Base-by-base conservation (phyloP, 1,140 invertebrate genomes). In the Drosophila arawakana region DNA sequence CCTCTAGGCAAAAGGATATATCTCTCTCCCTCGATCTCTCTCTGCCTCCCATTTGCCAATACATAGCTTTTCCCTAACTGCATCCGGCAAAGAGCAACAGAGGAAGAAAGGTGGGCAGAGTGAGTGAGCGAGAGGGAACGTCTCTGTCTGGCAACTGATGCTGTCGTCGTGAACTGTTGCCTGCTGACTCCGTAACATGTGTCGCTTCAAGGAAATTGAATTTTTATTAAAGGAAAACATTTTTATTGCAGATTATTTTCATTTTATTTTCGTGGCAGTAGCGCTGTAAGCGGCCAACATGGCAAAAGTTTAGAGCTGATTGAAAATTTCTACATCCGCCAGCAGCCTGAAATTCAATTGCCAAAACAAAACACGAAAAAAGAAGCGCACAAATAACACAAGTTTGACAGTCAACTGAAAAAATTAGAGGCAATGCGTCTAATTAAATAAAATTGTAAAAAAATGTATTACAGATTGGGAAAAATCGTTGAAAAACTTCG, bases 141-240 rank as follows among this genome's bases (percentile, higher is more conserved):
- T 80, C 59, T 76, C 50, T 44, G 58, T 57, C 76, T 67, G 15
- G 50, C 75, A 49, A 43, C 65, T 68, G 54, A 57, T 49, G 65
- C 55, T 41, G 60, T 58, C 57, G 57, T 25, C 46, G 15, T 50
- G 49, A 50, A 54, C 62, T 55, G 54, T 41, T 57, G 54, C 52
- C 30, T 30, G 35, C 54, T 57, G 57, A 59, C 21, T 59, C 57
- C 30, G 78, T 80, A 90, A 90, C 85, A 90, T 90, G 85, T 90
- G 85, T 90, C 81, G 86, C 86, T 84, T 81, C 69, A 75, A 90
- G 85, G 85, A 90, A 90, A 90, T 90, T 90, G 81, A 90, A 90
- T 90, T 90, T 90, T 90, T 90, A 90, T 90, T 90, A 90, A 90
- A 90, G 86, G 86, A 90, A 90, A 90, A 90, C 86, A 90, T 90